Conservation (phyloP, 2,797 vertebrate species). For the Ctenochaetus hawaiiensis region DNA sequence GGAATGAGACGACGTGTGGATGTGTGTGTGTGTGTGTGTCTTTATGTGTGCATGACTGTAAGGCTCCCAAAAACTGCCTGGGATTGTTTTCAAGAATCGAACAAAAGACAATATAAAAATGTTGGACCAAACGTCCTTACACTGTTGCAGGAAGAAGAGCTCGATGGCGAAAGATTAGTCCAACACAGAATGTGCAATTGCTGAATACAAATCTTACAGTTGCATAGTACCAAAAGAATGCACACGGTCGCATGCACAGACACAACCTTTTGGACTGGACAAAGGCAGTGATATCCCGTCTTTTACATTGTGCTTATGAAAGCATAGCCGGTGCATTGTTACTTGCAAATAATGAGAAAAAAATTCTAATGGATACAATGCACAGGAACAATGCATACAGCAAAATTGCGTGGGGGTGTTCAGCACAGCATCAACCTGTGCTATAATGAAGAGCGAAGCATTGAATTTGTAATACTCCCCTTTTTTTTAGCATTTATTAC, state of each 20-base stretch:
- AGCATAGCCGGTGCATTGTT: slow-evolving; percentile 69
- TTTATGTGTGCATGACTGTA: slow-evolving; percentile 3
- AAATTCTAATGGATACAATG: slow-evolving; percentile 50
- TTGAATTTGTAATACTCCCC: slow-evolving; percentile 19
- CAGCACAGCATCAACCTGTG: slow-evolving; percentile 18
- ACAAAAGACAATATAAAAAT: slow-evolving; percentile 42
- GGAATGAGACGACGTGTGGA: slow-evolving; percentile 37
- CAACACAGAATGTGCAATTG: slow-evolving; percentile 18
- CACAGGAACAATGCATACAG: slow-evolving; percentile 12
- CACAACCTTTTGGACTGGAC: slow-evolving; percentile 23
- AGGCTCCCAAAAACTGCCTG: slow-evolving; percentile 26
- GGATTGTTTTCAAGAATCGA: slow-evolving; percentile 56
- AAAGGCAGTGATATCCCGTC: slow-evolving; percentile 23
- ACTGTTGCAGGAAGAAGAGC: slow-evolving; percentile 28
- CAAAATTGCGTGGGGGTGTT: slow-evolving; percentile 9
- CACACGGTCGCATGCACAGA: slow-evolving; percentile 4
- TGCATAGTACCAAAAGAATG: background rate
- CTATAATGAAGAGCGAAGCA: slow-evolving; percentile 1
- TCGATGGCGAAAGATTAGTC: slow-evolving; percentile 42
- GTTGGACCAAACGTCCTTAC: slow-evolving; percentile 23
- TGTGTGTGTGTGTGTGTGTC: slow-evolving; percentile 16
- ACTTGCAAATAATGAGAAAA: slow-evolving; percentile 52
- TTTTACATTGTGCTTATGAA: slow-evolving; percentile 48
- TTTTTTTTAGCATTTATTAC: slow-evolving; percentile 24
- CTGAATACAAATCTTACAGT: slow-evolving; percentile 18